Evolutionary conservation across 2,888 invertebrate genomes (phyloP).

Genomic region (Caenorhabditis panamensis): DNA sequence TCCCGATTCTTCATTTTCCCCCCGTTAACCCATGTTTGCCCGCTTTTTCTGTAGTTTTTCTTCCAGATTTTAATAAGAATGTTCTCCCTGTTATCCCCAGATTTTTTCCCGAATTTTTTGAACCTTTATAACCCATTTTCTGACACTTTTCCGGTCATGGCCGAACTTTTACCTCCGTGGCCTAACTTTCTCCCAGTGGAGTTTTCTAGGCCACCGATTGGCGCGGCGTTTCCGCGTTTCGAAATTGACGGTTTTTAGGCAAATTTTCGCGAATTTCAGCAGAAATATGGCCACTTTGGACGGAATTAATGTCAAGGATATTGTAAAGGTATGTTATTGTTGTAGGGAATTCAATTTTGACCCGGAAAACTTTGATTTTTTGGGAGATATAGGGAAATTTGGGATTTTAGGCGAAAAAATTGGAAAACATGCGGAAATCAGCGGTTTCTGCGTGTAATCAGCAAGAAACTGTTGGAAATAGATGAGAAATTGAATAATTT

Average conservation of each 20-base stretch:
- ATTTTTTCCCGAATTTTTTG: background rate
- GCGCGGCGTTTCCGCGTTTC: background rate
- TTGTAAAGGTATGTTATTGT: conserved; percentile 62
- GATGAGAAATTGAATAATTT: too few relatives aligned
- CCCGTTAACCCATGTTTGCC: background rate
- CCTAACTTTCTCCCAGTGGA: background rate
- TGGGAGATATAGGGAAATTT: background rate
- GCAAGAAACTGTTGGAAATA: too few relatives aligned
- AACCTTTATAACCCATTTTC: background rate
- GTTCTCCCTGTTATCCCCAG: background rate
- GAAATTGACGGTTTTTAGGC: background rate
- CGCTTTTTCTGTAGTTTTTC: background rate
- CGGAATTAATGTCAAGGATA: conserved; percentile 65
- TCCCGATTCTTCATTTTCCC: background rate
- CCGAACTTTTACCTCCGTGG: conserved; percentile 13
- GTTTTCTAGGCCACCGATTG: background rate
- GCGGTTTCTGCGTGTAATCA: too few relatives aligned
- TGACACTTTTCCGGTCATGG: background rate
- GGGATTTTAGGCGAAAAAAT: conserved; percentile 11
- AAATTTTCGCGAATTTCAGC: background rate
- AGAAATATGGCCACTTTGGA: conserved; percentile 68
- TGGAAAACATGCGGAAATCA: too few relatives aligned
- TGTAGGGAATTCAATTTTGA: background rate
- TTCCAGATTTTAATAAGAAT: background rate
- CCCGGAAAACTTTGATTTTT: conserved; percentile 2